Evolutionary conservation across 1,140 invertebrate genomes (phyloP), one percentile per base, ranked within the genome.

Genomic region (Trissolcus basalis): DNA sequence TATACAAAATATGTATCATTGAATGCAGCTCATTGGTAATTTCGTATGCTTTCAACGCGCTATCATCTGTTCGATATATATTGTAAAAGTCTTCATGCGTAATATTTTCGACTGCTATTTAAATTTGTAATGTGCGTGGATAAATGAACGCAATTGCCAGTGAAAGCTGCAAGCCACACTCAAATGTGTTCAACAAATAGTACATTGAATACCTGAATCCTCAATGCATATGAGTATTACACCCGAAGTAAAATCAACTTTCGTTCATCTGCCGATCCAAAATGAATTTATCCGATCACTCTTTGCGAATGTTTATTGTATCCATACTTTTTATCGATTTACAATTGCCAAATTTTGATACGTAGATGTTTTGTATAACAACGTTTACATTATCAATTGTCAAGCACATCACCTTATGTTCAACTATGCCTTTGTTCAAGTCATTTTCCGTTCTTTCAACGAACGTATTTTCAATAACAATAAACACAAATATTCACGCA

Each of bases 111-210:
- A 56, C 55, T 63, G 43, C 50, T 54, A 44, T 72, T 67, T 81
- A 69, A 53, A 67, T 54, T 27, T 50, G 19, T 1, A 45, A 61
- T 70, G 60, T 69, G 65, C 54, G 50, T 36, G 10, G 12, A 45
- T 56, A 58, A 32, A 80, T 76, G 5, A 47, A 76, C 83, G 81
- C 82, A 85, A 86, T 86, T 83, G 81, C 81, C 82, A 80, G 64
- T 82, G 78, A 78, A 53, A 32, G 71, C 82, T 85, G 78, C 79
- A 75, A 82, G 82, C 85, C 85, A 88, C 83, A 83, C 82, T 86
- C 85, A 83, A 87, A 86, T 87, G 87, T 87, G 87, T 88, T 87
- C 86, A 87, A 85, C 82, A 86, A 81, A 83, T 81, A 81, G 65
- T 80, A 81, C 68, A 74, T 45, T 44, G 53, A 71, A 74, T 68